phyloP scores from a whole-genome alignment of 2,888 invertebrate species.

The Diabrotica balteata region DNA sequence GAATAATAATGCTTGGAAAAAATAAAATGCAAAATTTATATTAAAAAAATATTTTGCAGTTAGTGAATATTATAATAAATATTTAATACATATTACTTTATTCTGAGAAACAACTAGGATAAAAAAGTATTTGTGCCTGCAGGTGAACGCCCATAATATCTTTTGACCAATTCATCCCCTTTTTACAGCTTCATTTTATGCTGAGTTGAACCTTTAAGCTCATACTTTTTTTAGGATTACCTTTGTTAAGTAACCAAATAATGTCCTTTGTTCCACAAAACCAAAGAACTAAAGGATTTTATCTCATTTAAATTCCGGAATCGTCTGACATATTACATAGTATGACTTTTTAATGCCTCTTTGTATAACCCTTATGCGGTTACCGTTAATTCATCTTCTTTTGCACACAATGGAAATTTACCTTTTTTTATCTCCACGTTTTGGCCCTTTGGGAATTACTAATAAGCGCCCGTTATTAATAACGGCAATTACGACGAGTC shows the following conservation, averaged over 20 bases:
- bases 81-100: too few relatives aligned
- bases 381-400: constrained; percentile 29
- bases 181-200: constrained; percentile 15
- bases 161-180: constrained; percentile 14
- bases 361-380: constrained; percentile 29
- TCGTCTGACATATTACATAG: constrained; percentile 31
- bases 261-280: constrained; percentile 21
- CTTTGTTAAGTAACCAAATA: constrained; percentile 27
- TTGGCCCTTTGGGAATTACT: constrained; percentile 22
- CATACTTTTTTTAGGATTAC: constrained; percentile 17
- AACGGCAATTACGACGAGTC: constrained; percentile 33
- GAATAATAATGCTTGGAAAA: too few relatives aligned
- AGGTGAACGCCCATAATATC: not conserved
- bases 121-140: too few relatives aligned
- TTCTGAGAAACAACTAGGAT: too few relatives aligned
- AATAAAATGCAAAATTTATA: too few relatives aligned
- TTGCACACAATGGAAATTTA: constrained; percentile 20
- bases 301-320: constrained; percentile 26
- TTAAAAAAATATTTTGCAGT: too few relatives aligned
- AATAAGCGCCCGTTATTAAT: constrained; percentile 31
- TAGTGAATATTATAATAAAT: too few relatives aligned
- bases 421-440: constrained; percentile 27
- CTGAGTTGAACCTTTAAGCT: constrained; percentile 16
- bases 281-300: constrained; percentile 9
- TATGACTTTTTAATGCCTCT: constrained; percentile 34